Conservation (phyloP, 2,113 vertebrate species). For the Tor tambroides region DNA sequence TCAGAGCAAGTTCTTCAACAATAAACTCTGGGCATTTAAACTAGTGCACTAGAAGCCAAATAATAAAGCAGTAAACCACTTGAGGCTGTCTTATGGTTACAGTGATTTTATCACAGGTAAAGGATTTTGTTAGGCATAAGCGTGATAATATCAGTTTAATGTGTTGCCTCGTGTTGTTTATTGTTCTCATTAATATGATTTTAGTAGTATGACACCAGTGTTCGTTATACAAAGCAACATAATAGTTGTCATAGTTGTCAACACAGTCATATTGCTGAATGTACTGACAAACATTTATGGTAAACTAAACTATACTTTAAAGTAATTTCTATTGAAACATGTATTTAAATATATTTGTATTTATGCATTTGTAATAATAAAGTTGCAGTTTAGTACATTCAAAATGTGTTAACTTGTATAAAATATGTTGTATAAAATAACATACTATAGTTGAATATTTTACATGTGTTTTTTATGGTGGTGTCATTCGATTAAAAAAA, state of each 20-base stretch:
- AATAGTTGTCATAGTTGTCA: too few species aligned
- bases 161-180: neutral
- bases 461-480: too few species aligned
- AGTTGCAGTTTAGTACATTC: too few species aligned
- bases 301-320: neutral
- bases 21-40: neutral
- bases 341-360: neutral
- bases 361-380: too few species aligned
- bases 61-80: neutral
- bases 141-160: neutral
- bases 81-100: neutral
- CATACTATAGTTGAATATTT: too few species aligned
- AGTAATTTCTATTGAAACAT: neutral
- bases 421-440: too few species aligned
- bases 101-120: neutral
- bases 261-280: neutral
- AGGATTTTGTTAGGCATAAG: neutral
- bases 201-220: neutral
- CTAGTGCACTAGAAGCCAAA: neutral
- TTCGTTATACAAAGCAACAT: neutral
- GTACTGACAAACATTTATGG: neutral
- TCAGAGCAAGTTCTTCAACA: slow-evolving; percentile 38
- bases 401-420: too few species aligned
- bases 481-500: too few species aligned
- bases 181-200: neutral